Conservation (phyloP, 2,888 invertebrate genomes). For the Drosophila recens region DNA sequence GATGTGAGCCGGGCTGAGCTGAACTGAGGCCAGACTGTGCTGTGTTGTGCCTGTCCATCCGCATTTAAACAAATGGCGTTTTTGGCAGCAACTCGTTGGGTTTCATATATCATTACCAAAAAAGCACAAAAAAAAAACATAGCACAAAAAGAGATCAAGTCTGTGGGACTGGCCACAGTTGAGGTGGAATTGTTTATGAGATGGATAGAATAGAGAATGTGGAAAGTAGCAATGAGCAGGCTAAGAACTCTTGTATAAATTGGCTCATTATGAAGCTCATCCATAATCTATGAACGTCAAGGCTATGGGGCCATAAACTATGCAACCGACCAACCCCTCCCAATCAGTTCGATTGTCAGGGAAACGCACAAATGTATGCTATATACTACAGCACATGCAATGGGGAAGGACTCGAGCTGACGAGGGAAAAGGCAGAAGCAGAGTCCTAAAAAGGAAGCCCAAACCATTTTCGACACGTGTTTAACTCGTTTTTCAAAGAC, state of each 20-base stretch:
- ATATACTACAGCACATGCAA: conserved; percentile 27
- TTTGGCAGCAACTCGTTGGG: conserved; percentile 73
- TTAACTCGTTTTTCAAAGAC: conserved; percentile 80
- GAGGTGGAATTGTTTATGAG: conserved; percentile 68
- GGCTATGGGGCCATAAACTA: conserved; percentile 71
- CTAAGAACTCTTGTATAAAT: conserved; percentile 77
- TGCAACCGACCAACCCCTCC: conserved; percentile 40
- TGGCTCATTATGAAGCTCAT: conserved; percentile 81
- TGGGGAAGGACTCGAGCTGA: conserved; percentile 17
- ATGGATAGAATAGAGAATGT: conserved; percentile 15
- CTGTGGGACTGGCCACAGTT: conserved; percentile 39
- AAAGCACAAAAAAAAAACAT: conserved; percentile 1
- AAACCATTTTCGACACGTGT: conserved; percentile 79
- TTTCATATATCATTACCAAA: conserved; percentile 76
- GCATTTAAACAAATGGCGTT: conserved; percentile 74
- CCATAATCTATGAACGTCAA: conserved; percentile 79
- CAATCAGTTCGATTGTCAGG: conserved; percentile 66
- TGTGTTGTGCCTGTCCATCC: conserved; percentile 37
- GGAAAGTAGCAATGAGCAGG: conserved; percentile 30
- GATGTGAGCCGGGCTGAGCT: conserved; percentile 22
- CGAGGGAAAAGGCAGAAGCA: neutral
- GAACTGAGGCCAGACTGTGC: conserved; percentile 11
- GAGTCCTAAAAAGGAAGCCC: conserved; percentile 25
- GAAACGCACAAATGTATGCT: conserved; percentile 60
- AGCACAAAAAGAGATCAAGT: conserved; percentile 21